phyloP scores from a whole-genome alignment of 2,113 vertebrate genomes.

The Papio anubis region DNA sequence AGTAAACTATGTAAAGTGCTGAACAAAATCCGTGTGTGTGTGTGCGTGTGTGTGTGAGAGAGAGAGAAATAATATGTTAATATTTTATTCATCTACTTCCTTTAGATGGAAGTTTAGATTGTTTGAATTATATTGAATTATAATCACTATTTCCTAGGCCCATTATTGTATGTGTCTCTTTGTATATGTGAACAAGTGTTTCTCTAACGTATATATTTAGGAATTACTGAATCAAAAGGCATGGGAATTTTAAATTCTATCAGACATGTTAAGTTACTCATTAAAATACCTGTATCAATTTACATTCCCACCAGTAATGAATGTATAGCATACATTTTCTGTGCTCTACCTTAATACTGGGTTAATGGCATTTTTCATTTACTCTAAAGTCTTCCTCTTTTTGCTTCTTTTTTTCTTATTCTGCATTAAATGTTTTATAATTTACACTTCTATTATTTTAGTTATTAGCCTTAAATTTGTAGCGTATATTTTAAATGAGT shows the following conservation, averaged over 20 bases:
- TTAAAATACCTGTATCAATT: neutral
- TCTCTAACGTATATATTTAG: neutral
- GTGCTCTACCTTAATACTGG: neutral
- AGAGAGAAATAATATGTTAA: neutral
- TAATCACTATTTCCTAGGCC: neutral
- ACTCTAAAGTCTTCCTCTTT: neutral
- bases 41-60: neutral
- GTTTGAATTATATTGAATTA: neutral
- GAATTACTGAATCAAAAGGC: neutral
- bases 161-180: neutral
- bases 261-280: neutral
- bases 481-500: neutral
- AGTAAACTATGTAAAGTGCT: neutral
- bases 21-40: neutral
- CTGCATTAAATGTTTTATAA: neutral
- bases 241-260: neutral
- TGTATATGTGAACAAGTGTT: neutral
- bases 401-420: neutral
- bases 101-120: neutral
- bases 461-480: neutral
- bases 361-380: neutral
- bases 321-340: neutral
- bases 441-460: neutral
- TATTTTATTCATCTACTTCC: neutral
- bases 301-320: neutral